Conservation (phyloP, 2,113 vertebrate genomes). For the Tretioscincus oriximinensis region DNA sequence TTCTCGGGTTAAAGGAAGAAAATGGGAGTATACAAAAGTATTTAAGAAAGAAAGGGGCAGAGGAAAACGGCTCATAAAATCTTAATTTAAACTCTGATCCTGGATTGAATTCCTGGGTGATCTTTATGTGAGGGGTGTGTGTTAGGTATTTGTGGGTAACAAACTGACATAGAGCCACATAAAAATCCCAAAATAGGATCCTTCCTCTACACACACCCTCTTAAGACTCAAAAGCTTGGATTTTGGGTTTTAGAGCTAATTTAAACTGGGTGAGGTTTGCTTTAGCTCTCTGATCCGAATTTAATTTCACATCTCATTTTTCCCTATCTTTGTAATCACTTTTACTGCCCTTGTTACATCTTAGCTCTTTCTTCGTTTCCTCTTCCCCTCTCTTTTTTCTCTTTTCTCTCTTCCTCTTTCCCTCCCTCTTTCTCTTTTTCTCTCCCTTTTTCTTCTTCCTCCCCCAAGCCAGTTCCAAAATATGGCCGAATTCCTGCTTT, state of each 20-base stretch:
- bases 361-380: neutral
- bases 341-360: neutral
- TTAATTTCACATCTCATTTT: neutral
- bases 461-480: slow-evolving; percentile 35
- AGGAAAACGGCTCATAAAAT: neutral
- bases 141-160: no score
- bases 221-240: neutral
- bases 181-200: neutral
- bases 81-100: neutral
- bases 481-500: slow-evolving; percentile 72
- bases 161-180: no score
- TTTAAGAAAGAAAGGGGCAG: no score
- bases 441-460: slow-evolving; percentile 45
- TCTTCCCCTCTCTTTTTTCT: no score
- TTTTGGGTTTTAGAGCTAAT: no score
- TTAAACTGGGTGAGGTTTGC: neutral
- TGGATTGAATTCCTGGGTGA: neutral
- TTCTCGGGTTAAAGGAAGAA: slow-evolving; percentile 36
- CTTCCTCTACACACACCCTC: no score
- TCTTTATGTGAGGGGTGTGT: no score
- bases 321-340: neutral
- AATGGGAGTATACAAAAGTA: neutral
- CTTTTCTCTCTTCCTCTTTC: neutral
- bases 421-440: slow-evolving; percentile 39
- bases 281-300: slow-evolving; percentile 23